phyloP scores from a whole-genome alignment of 2,888 invertebrate species.

The Stomorhina lunata region DNA sequence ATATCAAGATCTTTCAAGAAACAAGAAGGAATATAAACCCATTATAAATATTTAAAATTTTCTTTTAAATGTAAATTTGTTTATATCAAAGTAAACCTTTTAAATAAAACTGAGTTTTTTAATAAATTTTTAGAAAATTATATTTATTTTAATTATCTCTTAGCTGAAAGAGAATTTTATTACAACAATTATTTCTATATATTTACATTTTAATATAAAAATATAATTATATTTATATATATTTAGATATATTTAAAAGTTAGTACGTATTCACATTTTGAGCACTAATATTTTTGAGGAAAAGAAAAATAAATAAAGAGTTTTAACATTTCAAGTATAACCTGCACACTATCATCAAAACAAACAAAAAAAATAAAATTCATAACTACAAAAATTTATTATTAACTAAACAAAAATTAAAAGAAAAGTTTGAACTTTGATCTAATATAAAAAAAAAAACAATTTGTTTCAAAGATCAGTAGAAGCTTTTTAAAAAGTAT shows the following conservation, averaged over 20 bases:
- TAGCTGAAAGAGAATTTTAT: neutral
- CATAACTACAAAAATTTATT: too few relatives aligned
- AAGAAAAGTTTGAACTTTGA: neutral
- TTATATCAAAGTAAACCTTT: too few relatives aligned
- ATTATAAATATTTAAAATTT: too few relatives aligned
- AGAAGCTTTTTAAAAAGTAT: neutral
- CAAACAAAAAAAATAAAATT: neutral
- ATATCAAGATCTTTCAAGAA: too few relatives aligned
- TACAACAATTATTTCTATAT: constrained; percentile 1
- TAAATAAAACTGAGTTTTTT: too few relatives aligned
- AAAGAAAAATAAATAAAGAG: neutral
- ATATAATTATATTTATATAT: too few relatives aligned
- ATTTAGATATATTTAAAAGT: too few relatives aligned
- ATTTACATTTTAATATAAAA: neutral
- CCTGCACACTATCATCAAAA: neutral
- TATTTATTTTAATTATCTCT: neutral
- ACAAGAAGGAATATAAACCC: too few relatives aligned
- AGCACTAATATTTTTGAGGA: too few relatives aligned
- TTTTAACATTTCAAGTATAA: neutral
- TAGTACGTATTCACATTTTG: too few relatives aligned
- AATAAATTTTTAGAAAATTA: constrained; percentile 20
- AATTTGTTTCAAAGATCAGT: neutral
- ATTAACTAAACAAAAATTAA: neutral
- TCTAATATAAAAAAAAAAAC: neutral
- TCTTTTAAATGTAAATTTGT: too few relatives aligned